These are phyloP conservation scores for Colius striatus DNA, from an alignment of 2,113 vertebrate genomes.

Conservation along the genomic window DNA sequence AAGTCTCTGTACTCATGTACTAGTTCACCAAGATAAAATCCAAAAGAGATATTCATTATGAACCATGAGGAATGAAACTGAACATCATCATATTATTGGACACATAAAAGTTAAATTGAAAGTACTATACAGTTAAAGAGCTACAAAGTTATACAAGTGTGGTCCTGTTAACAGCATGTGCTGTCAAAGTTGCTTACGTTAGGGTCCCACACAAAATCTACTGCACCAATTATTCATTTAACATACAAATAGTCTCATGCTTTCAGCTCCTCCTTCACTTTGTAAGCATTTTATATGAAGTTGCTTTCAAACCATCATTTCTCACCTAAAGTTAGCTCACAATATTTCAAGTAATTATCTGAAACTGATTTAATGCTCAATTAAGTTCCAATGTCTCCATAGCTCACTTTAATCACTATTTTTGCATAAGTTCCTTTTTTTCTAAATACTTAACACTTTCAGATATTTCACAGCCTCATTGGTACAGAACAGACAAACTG, in stretches of 20 bases:
- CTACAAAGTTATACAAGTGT: neutral
- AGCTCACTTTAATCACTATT: neutral
- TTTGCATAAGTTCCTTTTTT: neutral
- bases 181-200: neutral
- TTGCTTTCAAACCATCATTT: neutral
- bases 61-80: neutral
- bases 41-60: neutral
- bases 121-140: neutral
- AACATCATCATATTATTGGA: neutral
- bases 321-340: neutral
- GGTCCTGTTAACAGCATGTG: neutral
- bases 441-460: neutral
- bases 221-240: neutral
- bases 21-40: neutral
- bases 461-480: neutral
- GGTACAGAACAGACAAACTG: neutral
- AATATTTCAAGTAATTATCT: neutral
- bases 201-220: neutral
- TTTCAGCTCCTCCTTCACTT: neutral
- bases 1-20: neutral
- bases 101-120: neutral
- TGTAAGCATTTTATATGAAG: neutral
- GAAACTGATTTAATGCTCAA: neutral
- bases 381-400: neutral
- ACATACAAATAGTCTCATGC: neutral